Evolutionary conservation across 2,888 invertebrate genomes (phyloP).

Genomic region (Diplolepis rosae): DNA sequence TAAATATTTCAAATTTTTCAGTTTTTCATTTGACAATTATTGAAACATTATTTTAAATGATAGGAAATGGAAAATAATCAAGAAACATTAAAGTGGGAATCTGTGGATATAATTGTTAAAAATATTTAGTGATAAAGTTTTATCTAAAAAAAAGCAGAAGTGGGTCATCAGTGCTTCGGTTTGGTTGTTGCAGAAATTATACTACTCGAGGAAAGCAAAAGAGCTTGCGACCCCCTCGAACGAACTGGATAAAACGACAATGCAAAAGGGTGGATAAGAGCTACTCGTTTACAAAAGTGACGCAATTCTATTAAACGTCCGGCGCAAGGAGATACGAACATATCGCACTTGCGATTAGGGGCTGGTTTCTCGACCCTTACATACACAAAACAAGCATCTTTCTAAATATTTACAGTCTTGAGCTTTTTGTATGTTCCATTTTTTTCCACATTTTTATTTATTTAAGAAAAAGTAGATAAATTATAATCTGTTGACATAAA

Average conservation of each 20-base stretch:
- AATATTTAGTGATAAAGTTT: background rate
- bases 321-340: slow-evolving; percentile 35
- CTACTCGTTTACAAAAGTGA: slow-evolving; percentile 45
- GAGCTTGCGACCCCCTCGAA: slow-evolving; percentile 26
- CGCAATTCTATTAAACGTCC: slow-evolving; percentile 45
- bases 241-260: slow-evolving; percentile 45
- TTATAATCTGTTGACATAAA: no score
- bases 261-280: slow-evolving; percentile 40
- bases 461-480: no score
- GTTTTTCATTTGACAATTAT: no score
- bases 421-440: no score
- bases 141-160: background rate
- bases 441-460: no score
- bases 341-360: slow-evolving; percentile 41
- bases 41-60: no score
- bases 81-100: background rate
- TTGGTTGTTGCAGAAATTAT: background rate
- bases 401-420: no score
- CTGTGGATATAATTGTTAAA: background rate
- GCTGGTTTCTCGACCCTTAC: slow-evolving; percentile 34
- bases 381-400: background rate
- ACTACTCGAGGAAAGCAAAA: slow-evolving; percentile 7
- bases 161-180: background rate
- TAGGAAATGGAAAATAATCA: no score
- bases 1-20: no score